Evolutionary conservation across 2,888 invertebrate species (phyloP), one percentile per base, ranked within the genome.

Genomic region (Glaucopsyche alexis): DNA sequence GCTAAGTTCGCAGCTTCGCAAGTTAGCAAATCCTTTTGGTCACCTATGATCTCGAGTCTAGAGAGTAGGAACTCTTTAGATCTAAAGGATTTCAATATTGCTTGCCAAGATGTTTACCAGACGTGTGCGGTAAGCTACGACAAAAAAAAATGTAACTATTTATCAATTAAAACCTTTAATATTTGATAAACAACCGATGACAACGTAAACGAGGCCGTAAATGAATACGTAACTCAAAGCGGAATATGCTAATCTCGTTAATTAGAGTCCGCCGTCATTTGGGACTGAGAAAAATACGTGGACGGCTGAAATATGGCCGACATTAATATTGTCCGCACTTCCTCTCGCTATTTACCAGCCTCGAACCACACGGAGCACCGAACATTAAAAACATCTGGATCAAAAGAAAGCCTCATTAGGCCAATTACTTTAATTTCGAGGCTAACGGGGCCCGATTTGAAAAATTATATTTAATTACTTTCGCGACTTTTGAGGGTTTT

Each of bases 181-280:
- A 55, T 11, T 8, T 29, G 4, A 7, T 64, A 66, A 72, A 66
- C 64, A 72, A 49, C 16, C 49, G 16, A 40, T 72, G 19, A 42
- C 14, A 49, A 8, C 16, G 69, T 29, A 69, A 69, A 69, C 49
- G 47, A 19, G 49, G 13, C 69, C 29, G 29, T 49, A 29, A 69
- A 7, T 7, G 47, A 69, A 69, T 8, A 52, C 52, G 76, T 74
- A 76, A 64, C 49, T 45, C 80, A 82, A 83, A 83, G 84, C 81
- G 83, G 83, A 88, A 89, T 90, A 92, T 91, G 90, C 88, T 91
- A 91, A 92, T 92, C 85, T 83, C 84, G 88, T 92, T 92, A 92
- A 92, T 92, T 92, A 92, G 89, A 84, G 86, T 84, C 87, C 82
- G 85, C 84, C 85, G 85, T 86, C 86, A 87, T 87, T 85, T 85